These are phyloP conservation scores for Stegodyphus mimosarum DNA, from an alignment of 1,140 invertebrate species.

Conservation along the genomic window DNA sequence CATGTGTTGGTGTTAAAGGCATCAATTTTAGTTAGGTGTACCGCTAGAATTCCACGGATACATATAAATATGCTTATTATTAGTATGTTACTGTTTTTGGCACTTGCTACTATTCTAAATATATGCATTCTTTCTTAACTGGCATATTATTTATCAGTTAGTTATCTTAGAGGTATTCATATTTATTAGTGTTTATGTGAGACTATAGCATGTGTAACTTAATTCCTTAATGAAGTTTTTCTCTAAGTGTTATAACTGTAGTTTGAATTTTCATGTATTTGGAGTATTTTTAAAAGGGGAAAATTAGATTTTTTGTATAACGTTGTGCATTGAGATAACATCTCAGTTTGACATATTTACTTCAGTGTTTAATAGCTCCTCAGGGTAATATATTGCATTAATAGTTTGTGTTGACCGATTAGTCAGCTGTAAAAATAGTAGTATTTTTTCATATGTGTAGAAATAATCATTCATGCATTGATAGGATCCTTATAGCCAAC, in stretches of 20 bases:
- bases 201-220: constrained; percentile 29
- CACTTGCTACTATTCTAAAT: constrained; percentile 37
- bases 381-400: constrained; percentile 2
- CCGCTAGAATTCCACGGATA: constrained; percentile 25
- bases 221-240: constrained; percentile 38
- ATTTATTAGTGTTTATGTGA: constrained; percentile 39
- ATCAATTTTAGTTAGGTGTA: constrained; percentile 28
- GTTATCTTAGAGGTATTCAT: constrained; percentile 28
- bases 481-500: too few relatives aligned
- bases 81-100: constrained; percentile 44
- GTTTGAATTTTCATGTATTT: constrained; percentile 42
- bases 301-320: not conserved
- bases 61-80: constrained; percentile 46
- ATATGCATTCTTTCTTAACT: constrained; percentile 37
- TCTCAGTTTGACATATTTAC: not conserved
- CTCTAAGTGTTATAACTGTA: constrained; percentile 41
- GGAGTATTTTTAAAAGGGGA: not conserved
- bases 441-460: too few relatives aligned
- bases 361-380: constrained; percentile 2
- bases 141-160: constrained; percentile 34
- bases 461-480: too few relatives aligned
- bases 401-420: not conserved
- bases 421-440: not conserved
- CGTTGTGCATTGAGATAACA: not conserved
- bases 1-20: constrained; percentile 13